Base-by-base conservation (phyloP, 2,888 invertebrate species). In the Luperina nickerlii region DNA sequence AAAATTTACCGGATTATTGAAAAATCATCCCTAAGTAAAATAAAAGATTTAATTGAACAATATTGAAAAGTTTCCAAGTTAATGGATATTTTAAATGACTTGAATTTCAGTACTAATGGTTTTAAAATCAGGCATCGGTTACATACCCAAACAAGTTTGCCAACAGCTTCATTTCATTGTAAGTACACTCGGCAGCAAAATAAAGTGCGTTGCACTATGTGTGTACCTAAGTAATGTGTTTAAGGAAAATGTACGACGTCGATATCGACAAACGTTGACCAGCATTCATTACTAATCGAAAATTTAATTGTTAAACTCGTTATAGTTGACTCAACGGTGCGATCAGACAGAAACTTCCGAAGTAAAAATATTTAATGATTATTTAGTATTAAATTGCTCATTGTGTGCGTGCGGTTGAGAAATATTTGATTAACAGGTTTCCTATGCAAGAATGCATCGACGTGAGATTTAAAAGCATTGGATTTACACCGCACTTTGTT, bases 301-400 rank as follows among this genome's bases (percentile, higher is more conserved):
- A 92, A 92, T 91, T 93, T 92, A 93, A 94, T 93, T 93, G 91
- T 90, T 90, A 93, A 92, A 92, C 92, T 93, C 67, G 81, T 87
- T 81, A 90, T 89, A 88, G 90, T 90, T 90, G 89, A 91, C 90
- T 91, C 90, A 88, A 79, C 85, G 85, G 86, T 78, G 84, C 84
- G 88, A 85, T 87, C 87, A 89, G 90, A 92, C 78, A 87, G 80
- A 65, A 83, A 83, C 62, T 51, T 57, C 62, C 67, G 45, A 5
- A 67, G 73, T 76, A 63, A 78, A 83, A 83, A 88, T 81, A 85
- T 83, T 72, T 81, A 87, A 84, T 84, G 81, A 83, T 85, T 81
- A 82, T 86, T 79, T 81, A 82, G 88, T 88, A 88, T 87, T 88
- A 79, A 84, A 83, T 88, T 81, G 79, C 85, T 78, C 76, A 78